Conservation (phyloP, 1,140 invertebrate genomes). For the Gryllus bimaculatus region DNA sequence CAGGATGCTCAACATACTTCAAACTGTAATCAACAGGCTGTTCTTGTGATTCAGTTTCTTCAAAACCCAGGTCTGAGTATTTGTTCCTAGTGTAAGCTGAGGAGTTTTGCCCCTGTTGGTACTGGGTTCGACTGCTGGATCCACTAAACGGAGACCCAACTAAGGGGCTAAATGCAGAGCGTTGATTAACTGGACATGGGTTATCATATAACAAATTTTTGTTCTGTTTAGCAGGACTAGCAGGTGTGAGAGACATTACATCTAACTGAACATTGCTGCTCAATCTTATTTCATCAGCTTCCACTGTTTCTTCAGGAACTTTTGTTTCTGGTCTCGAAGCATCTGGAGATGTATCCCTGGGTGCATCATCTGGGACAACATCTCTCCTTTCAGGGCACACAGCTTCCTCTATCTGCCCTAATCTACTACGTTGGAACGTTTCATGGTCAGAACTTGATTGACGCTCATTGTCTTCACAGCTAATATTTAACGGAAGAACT, state of each 20-base stretch:
- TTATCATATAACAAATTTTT: constrained; percentile 15
- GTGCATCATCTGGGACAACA: not conserved
- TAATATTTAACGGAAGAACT: not conserved
- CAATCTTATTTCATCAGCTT: not conserved
- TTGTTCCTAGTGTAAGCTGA: constrained; percentile 25
- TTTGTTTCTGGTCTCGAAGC: not conserved
- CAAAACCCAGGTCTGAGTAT: constrained; percentile 28
- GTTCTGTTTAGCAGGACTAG: not conserved
- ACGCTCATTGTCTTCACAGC: constrained; percentile 11
- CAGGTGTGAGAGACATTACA: not conserved
- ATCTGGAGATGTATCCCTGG: not conserved
- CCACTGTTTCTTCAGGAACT: not conserved
- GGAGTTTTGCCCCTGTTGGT: constrained; percentile 10
- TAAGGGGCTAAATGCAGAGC: constrained; percentile 7
- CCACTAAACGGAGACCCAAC: not conserved
- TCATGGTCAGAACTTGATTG: not conserved
- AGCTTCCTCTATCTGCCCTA: constrained; percentile 14
- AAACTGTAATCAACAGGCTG: constrained; percentile 55
- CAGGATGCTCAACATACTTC: constrained; percentile 37
- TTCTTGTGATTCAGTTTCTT: constrained; percentile 46
- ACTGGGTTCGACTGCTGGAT: not conserved
- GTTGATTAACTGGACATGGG: not conserved
- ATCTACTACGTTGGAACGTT: constrained; percentile 8
- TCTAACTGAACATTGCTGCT: not conserved
- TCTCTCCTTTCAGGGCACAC: not conserved